phyloP scores from a whole-genome alignment of 2,888 invertebrate genomes.

The Carabus problematicus region DNA sequence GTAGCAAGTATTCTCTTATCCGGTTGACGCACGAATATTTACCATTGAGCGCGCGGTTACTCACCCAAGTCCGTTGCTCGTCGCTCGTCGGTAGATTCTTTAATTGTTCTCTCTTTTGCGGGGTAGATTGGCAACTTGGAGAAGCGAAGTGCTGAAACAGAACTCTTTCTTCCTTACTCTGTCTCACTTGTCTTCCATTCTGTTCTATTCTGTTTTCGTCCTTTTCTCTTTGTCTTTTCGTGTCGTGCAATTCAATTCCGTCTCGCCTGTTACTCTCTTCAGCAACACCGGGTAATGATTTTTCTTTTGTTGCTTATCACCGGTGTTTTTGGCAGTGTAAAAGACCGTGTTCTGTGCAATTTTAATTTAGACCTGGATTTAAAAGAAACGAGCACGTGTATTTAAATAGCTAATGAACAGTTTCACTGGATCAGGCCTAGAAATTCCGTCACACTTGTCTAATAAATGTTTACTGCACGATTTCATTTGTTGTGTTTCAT shows the following conservation, averaged over 20 bases:
- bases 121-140: conserved; percentile 30
- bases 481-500: too few species aligned
- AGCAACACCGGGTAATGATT: conserved; percentile 41
- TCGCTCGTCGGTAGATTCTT: conserved; percentile 23
- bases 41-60: too few species aligned
- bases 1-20: too few species aligned
- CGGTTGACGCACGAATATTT: too few species aligned
- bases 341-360: conserved; percentile 39
- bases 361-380: conserved; percentile 40
- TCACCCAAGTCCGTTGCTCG: too few species aligned
- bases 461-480: too few species aligned
- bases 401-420: conserved; percentile 36
- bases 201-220: background rate
- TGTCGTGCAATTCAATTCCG: conserved; percentile 33
- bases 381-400: conserved; percentile 30
- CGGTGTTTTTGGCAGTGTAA: conserved; percentile 41
- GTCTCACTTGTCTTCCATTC: background rate
- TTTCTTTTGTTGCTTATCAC: conserved; percentile 41
- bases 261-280: conserved; percentile 26
- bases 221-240: background rate
- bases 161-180: conserved; percentile 4
- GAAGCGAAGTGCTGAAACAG: background rate
- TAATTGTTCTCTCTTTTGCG: conserved; percentile 37
- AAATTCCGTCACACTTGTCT: too few species aligned
- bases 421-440: background rate